Conservation (phyloP, 2,797 vertebrate genomes). For the Labroides dimidiatus region DNA sequence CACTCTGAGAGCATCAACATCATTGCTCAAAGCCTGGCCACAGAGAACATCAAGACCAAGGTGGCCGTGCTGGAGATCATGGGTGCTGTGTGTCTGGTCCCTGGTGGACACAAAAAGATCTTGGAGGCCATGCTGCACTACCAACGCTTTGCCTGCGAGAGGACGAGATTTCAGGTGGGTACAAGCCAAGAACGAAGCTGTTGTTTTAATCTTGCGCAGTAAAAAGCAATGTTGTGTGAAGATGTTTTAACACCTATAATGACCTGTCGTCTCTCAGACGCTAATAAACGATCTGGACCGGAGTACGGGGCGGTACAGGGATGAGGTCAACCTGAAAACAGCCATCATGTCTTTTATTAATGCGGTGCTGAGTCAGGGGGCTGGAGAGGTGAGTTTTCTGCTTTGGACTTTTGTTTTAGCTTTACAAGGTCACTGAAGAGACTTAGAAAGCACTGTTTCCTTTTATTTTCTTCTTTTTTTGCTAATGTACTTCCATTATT, state of each 20-base stretch:
- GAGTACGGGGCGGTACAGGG: constrained; percentile 95
- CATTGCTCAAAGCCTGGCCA: constrained; percentile 98
- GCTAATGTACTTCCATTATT: background rate
- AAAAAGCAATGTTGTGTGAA: constrained; percentile 1
- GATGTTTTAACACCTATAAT: constrained; percentile 35
- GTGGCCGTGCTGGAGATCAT: constrained; percentile 99
- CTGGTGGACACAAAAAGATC: constrained; percentile 96
- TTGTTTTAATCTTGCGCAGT: constrained; percentile 11
- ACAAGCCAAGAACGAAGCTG: background rate
- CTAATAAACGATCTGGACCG: constrained; percentile 97
- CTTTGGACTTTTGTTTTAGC: background rate
- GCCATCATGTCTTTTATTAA: constrained; percentile 99
- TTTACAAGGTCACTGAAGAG: background rate
- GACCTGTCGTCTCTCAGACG: constrained; percentile 81
- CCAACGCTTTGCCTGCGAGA: constrained; percentile 95
- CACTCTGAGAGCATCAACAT: constrained; percentile 98
- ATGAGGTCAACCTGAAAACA: constrained; percentile 98
- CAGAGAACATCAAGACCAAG: constrained; percentile 98
- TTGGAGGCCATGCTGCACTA: constrained; percentile 98
- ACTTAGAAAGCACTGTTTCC: constrained; percentile 7
- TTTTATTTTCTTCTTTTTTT: background rate
- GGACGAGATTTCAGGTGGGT: constrained; percentile 96
- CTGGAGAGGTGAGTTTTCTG: constrained; percentile 91
- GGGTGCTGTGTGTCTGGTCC: constrained; percentile 98
- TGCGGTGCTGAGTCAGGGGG: constrained; percentile 96